These are phyloP conservation scores for Spongilla lacustris DNA, from an alignment of 37 sponge, comb jelly and placozoan species.

Conservation along the genomic window DNA sequence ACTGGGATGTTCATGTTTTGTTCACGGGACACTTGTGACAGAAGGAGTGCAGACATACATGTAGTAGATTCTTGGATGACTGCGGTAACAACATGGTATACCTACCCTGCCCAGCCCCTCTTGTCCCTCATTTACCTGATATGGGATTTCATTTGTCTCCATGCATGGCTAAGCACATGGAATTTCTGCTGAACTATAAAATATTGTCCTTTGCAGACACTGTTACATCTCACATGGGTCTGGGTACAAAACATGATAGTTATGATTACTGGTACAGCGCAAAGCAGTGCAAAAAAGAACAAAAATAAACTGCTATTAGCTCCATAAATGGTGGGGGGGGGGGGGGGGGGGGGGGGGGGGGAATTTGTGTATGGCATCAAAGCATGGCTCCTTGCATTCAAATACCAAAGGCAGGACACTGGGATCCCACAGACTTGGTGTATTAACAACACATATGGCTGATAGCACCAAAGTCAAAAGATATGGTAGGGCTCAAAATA, in stretches of 20 bases:
- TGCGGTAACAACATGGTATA: background rate
- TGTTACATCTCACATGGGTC: background rate
- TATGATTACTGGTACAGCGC: background rate
- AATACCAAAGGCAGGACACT: background rate
- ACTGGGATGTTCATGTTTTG: too few species aligned
- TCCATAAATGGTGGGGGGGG: background rate
- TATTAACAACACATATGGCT: too few species aligned
- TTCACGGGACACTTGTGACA: too few species aligned
- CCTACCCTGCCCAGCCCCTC: background rate
- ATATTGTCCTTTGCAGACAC: background rate
- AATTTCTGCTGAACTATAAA: slow-evolving; percentile 1
- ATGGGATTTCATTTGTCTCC: background rate
- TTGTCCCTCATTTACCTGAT: background rate
- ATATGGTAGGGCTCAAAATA: too few species aligned
- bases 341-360: background rate
- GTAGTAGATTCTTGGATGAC: background rate
- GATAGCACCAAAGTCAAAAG: too few species aligned
- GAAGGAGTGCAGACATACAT: too few species aligned
- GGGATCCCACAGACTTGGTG: background rate
- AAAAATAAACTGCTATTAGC: background rate
- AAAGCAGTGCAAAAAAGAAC: background rate
- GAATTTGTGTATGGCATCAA: background rate
- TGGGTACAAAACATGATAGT: background rate
- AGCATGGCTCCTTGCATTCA: background rate
- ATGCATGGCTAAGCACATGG: background rate